Conservation (phyloP, 2,888 invertebrate genomes). For the Himalopsyche japonica region DNA sequence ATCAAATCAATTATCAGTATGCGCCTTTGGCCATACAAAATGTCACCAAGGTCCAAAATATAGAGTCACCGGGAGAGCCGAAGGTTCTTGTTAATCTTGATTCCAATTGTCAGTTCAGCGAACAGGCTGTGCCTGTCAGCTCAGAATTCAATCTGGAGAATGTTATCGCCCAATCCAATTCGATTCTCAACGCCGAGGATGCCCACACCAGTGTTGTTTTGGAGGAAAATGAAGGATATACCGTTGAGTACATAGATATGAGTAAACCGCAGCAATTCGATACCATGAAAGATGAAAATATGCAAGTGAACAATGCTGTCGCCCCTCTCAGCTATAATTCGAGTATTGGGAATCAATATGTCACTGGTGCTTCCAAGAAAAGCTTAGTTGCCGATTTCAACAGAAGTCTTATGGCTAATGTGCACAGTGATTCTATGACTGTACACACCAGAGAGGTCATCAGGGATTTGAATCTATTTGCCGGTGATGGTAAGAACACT, state of each 20-base stretch:
- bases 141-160: slow-evolving; percentile 39
- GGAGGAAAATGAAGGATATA: slow-evolving; percentile 30
- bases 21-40: slow-evolving; percentile 52
- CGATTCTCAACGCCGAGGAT: slow-evolving; percentile 33
- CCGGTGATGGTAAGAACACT: slow-evolving; percentile 50
- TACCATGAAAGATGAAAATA: not conserved
- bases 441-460: slow-evolving; percentile 73
- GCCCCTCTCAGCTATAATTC: slow-evolving; percentile 7
- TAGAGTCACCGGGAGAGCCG: slow-evolving; percentile 58
- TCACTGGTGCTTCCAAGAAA: slow-evolving; percentile 47
- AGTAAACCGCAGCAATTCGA: slow-evolving; percentile 15
- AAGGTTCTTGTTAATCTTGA: slow-evolving; percentile 57
- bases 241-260: slow-evolving; percentile 26
- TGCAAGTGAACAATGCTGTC: slow-evolving; percentile 1
- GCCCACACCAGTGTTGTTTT: slow-evolving; percentile 25
- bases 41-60: slow-evolving; percentile 55
- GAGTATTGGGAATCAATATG: slow-evolving; percentile 42
- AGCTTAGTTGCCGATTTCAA: slow-evolving; percentile 56
- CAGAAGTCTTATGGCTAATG: slow-evolving; percentile 57
- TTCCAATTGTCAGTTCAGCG: slow-evolving; percentile 44
- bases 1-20: not conserved
- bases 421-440: slow-evolving; percentile 65
- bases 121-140: slow-evolving; percentile 40
- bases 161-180: slow-evolving; percentile 38
- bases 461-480: slow-evolving; percentile 66